These are phyloP conservation scores for Taurulus bubalis DNA, from an alignment of 2,113 vertebrate species.

Conservation along the genomic window DNA sequence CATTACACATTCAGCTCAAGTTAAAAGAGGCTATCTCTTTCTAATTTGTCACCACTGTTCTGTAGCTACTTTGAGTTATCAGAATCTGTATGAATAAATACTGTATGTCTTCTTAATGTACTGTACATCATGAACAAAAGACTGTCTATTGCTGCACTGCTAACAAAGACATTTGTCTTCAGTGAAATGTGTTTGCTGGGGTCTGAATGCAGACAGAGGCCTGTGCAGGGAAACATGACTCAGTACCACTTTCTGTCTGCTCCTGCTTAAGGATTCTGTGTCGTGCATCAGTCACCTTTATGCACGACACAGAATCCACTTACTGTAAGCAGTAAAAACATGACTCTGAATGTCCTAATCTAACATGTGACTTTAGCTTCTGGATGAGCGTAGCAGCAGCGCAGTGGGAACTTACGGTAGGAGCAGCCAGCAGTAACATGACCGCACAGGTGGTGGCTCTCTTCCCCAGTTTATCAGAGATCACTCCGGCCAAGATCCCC, in stretches of 20 bases:
- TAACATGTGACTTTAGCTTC: background rate
- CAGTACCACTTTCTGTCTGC: too few relatives aligned
- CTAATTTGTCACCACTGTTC: background rate
- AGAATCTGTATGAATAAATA: background rate
- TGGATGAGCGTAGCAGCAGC: background rate
- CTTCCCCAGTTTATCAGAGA: constrained; percentile 90
- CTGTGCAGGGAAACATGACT: background rate
- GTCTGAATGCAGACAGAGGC: background rate
- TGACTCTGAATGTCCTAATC: background rate
- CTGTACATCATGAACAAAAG: background rate
- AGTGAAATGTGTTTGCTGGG: background rate
- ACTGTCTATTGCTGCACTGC: background rate
- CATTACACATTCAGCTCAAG: background rate
- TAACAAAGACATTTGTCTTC: background rate
- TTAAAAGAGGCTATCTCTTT: background rate
- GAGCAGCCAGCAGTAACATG: constrained; percentile 93
- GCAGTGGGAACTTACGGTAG: constrained; percentile 84
- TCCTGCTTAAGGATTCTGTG: background rate
- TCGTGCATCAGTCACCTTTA: background rate
- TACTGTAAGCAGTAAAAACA: background rate
- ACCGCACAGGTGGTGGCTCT: constrained; percentile 92
- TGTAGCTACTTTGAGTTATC: background rate
- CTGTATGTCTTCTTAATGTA: background rate
- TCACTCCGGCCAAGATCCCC: constrained; percentile 90
- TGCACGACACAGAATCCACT: background rate